These are phyloP conservation scores for Psophia crepitans DNA, from an alignment of 2,113 vertebrate genomes.

Conservation along the genomic window DNA sequence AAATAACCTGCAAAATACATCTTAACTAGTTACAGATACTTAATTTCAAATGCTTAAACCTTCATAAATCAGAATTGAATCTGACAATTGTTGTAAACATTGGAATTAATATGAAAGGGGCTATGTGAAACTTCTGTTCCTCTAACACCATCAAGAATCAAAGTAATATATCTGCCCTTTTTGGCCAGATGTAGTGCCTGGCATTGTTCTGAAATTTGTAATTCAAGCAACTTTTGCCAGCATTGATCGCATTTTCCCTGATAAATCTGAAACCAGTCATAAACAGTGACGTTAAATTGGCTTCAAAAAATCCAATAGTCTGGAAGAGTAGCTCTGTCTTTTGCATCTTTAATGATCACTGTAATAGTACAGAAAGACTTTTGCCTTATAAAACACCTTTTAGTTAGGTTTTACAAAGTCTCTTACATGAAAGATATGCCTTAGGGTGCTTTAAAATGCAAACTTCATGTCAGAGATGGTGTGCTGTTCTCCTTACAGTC, in stretches of 20 bases:
- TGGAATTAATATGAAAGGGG: not conserved
- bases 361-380: not conserved
- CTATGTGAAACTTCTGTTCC: not conserved
- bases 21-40: not conserved
- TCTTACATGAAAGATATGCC: not conserved
- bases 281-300: not conserved
- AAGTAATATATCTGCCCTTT: not conserved
- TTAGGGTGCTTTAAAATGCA: not conserved
- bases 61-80: not conserved
- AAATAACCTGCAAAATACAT: constrained; percentile 31
- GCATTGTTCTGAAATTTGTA: not conserved
- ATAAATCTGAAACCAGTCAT: not conserved
- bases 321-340: not conserved
- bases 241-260: not conserved
- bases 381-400: not conserved
- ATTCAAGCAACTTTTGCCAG: not conserved
- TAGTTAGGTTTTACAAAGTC: not conserved
- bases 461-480: not conserved
- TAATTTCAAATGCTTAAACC: not conserved
- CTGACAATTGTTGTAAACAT: not conserved
- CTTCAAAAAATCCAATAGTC: not conserved
- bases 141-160: not conserved
- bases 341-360: not conserved
- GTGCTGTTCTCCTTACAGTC: not conserved
- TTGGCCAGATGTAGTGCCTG: not conserved